Conservation (phyloP, 2,888 invertebrate genomes). For the Tortricodes alternella region DNA sequence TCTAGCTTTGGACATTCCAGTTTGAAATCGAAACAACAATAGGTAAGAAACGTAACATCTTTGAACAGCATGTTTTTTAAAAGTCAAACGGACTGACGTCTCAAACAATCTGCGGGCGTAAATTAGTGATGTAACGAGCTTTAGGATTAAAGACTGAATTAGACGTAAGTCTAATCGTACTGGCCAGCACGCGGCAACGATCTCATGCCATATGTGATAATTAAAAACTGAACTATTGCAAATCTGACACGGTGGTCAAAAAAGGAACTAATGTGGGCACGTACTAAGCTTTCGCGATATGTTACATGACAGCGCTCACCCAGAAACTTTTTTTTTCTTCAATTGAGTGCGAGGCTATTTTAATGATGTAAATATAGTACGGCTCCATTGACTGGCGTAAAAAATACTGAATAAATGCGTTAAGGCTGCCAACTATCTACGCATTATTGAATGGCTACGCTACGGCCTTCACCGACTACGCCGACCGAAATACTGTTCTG, state of each 20-base stretch:
- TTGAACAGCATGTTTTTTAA: constrained; percentile 12
- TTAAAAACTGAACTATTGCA: neutral
- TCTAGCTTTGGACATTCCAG: neutral
- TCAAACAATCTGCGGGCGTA: constrained; percentile 15
- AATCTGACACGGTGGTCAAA: neutral
- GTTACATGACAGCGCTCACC: too few relatives aligned
- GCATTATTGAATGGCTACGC: constrained; percentile 6
- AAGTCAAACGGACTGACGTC: constrained; percentile 19
- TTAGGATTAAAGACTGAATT: constrained; percentile 22
- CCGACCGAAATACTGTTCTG: constrained; percentile 5
- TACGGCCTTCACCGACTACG: constrained; percentile 12
- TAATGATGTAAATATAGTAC: neutral
- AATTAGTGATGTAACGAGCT: constrained; percentile 28
- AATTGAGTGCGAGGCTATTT: neutral
- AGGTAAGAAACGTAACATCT: neutral
- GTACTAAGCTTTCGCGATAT: too few relatives aligned
- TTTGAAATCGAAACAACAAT: neutral
- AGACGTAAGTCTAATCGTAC: constrained; percentile 13
- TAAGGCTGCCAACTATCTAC: constrained; percentile 5
- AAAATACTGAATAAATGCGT: neutral
- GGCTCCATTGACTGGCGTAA: neutral
- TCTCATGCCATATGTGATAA: constrained; percentile 17
- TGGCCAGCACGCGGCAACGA: constrained; percentile 1
- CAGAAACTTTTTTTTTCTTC: too few relatives aligned
- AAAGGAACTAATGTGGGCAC: neutral